Evolutionary conservation across 2,888 invertebrate species (phyloP), one percentile per base, ranked within the genome.

Genomic region (Pedicia rivosa): DNA sequence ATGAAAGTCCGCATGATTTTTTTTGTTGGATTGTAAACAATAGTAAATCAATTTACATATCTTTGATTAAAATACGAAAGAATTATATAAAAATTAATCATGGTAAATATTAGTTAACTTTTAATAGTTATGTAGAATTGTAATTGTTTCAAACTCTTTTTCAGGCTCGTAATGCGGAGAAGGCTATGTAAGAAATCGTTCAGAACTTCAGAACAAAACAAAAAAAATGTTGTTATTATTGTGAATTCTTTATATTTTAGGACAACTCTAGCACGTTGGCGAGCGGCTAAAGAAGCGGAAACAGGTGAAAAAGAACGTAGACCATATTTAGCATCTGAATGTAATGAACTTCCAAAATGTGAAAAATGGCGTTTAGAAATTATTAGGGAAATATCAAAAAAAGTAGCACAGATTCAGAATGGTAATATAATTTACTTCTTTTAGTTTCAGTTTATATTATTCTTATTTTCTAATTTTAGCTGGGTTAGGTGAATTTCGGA

Each of bases 331-430:
- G 97, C 97, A 0, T 88, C 92, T 0, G 92, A 97, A 54, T 98
- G 97, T 64, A 78, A 78, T 46, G 88, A 88, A 53, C 59, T 97
- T 25, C 76, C 78, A 26, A 87, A 90, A 55, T 88, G 92, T 24
- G 95, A 98, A 56, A 92, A 90, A 64, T 97, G 92, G 81, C 69
- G 98, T 44, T 70, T 91, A 59, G 95, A 98, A 58, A 92, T 99
- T 41, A 88, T 98, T 38, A 69, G 94, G 39, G 98, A 99, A 63
- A 83, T 98, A 28, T 91, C 97, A 0, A 87, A 92, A 54, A 99
- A 98, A 67, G 97, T 99, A 0, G 87, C 97, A 2, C 92, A 95
- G 62, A 99, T 99, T 56, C 98, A 99, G 59, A 97, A 97, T 64
- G 91, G 82, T 80, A 56, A 46, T 40, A 14, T 3, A 19, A 25